Base-by-base conservation (phyloP, 2,888 invertebrate species). In the Phalera bucephala region DNA sequence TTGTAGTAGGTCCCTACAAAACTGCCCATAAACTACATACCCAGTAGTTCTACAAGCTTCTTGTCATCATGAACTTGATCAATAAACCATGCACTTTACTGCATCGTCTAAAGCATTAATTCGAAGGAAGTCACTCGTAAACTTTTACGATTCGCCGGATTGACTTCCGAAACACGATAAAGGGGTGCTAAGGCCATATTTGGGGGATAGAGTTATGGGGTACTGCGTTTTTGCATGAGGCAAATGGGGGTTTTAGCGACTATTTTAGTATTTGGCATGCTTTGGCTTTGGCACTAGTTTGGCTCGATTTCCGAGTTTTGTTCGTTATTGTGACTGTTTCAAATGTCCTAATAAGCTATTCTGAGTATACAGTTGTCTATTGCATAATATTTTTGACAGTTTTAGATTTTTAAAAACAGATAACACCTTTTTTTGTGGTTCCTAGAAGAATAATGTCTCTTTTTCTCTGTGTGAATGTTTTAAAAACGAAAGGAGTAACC, bases 41-140 rank as follows among this genome's bases (percentile, higher is more conserved):
- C n/a, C n/a, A n/a, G n/a, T n/a, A 17, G 5, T 17, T 5, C 17
- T 17, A 3, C 17, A 17, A 17, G 17, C 5, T 17, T 17, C 3
- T 17, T 17, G 17, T 3, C 17, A 3, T 3, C 17, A 17, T 17
- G 17, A 3, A 17, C 21, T 21, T 23, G 9, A 14, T 13, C 14
- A 4, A 27, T 27, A 27, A 27, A 13, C 14, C 27, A 14, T 13
- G 13, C 27, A 14, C 9, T 14, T n/a, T 2, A 27, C 12, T 27
- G 14, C 27, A 27, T 3, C 14, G 27, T 27, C 8, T 21, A 17
- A 8, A 1, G 13, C 76, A 74, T 81, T 84, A 82, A 83, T 81
- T 80, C 69, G 72, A 70, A 76, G 85, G 85, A 87, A 85, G 77
- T 73, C 66, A 63, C 64, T 84, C 86, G 80, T 89, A 82, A 89